phyloP scores from a whole-genome alignment of 2,113 vertebrate species.

The Tauraco erythrolophus region DNA sequence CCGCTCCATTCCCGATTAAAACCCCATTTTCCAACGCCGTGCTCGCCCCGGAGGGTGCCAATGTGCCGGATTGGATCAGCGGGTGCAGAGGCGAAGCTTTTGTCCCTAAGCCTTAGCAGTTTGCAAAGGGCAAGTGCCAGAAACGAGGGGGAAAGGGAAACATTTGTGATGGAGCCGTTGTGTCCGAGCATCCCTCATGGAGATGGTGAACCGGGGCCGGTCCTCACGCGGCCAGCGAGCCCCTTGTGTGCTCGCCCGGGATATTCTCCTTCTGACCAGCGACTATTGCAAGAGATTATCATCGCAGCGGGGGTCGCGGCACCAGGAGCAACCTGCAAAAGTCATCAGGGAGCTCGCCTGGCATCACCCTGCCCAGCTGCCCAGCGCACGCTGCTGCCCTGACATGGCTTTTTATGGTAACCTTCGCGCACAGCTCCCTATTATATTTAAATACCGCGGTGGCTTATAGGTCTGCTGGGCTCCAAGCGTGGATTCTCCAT shows the following conservation, averaged over 20 bases:
- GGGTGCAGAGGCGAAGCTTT: neutral
- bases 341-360: constrained; percentile 15
- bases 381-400: neutral
- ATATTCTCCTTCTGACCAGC: neutral
- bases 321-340: constrained; percentile 19
- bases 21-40: neutral
- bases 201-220: rapidly evolving
- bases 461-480: neutral
- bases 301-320: neutral
- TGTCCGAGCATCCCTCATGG: rapidly evolving
- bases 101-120: neutral
- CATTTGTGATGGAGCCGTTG: neutral
- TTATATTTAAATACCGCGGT: neutral
- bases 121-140: neutral
- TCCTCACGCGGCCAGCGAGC: neutral
- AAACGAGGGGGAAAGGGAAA: neutral
- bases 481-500: neutral
- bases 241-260: rapidly evolving
- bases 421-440: neutral
- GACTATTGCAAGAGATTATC: too few species aligned
- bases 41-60: neutral
- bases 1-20: neutral
- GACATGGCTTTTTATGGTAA: constrained; percentile 44
- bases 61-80: neutral
- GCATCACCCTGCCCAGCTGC: constrained; percentile 16